Base-by-base conservation (phyloP, 37 sponge, comb jelly and placozoan species). In the Aplysina aerophoba region DNA sequence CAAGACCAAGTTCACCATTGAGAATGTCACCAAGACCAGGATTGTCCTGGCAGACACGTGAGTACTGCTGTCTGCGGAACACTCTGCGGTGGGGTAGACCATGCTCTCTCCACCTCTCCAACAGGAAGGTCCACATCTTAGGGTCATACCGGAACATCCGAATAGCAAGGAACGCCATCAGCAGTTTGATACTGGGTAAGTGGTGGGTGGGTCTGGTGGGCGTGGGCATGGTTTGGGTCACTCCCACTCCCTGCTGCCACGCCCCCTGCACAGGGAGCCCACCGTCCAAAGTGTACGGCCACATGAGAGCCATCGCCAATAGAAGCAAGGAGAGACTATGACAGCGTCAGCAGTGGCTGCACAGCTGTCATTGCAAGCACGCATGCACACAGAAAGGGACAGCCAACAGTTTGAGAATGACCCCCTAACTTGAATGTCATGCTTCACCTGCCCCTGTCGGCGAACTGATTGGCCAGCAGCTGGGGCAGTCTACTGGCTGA, bases 1-100 rank as follows among this genome's bases (percentile, higher is more conserved):
- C 15, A 97, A 95, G 90, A 99, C 99, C 21, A 99, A 99, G 90
- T 99, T 95, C 79, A 99, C 99, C 11, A 97, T 99, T 72, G 99
- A 99, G 80, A 99, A 99, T 90, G 96, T 97, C 39, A 99, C 99
- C 4, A 99, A 99, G 86, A 99, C 99, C 1, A 80, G 99, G 22
- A 97, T 99, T 20, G 96, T 97, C 21, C 80, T 99, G 24, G 99
- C 99, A 39, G 99, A 99, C 81, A 94, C 95, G 97, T 96, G 35
- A 82, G 77, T 41, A 53, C 4, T 22, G 28, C 13, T 22, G 2
- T 4, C 59, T 14, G 15, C 16, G 11, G 22, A 22, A 6, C 59
- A 33, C 31, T 79, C 22, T 81, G 4, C 28, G 12, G 24, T 27
- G 63, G 6, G 20, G 63, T 22, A 58, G 20, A 15, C 59, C 73